phyloP scores from a whole-genome alignment of 2,113 vertebrate genomes.

The Paradoxurus hermaphroditus region DNA sequence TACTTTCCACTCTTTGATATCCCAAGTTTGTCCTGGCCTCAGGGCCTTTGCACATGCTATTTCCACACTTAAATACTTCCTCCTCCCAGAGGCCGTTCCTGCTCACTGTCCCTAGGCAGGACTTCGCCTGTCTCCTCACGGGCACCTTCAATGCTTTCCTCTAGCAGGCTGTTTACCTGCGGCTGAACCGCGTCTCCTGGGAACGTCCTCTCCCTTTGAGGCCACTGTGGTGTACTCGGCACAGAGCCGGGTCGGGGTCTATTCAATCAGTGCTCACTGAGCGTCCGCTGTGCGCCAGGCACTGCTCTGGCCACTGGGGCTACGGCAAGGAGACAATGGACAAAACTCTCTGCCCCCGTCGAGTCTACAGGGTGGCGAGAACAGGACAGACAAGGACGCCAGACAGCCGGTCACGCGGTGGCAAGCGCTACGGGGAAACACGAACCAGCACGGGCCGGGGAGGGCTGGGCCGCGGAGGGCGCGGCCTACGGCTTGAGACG shows the following conservation, averaged over 20 bases:
- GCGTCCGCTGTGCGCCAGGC: not conserved
- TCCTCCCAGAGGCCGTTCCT: too few relatives aligned
- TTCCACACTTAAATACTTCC: not conserved
- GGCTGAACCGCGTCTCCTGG: not conserved
- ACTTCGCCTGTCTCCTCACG: not conserved
- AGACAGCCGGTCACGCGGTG: not conserved
- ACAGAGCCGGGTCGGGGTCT: slow-evolving; percentile 72
- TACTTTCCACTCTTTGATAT: not conserved
- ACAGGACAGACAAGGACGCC: not conserved
- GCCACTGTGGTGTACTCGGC: slow-evolving; percentile 80
- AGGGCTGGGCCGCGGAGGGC: not conserved
- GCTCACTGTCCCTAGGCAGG: not conserved
- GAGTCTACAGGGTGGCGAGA: fast-evolving
- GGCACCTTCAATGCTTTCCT: not conserved
- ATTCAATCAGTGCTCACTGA: not conserved
- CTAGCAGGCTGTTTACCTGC: not conserved
- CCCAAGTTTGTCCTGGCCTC: not conserved
- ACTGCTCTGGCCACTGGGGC: not conserved
- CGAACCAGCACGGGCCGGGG: not conserved
- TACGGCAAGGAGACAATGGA: not conserved
- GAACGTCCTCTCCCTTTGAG: slow-evolving; percentile 57
- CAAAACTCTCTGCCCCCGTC: not conserved
- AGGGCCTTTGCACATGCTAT: not conserved
- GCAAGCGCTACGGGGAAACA: not conserved
- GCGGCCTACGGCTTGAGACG: not conserved